These are phyloP conservation scores for Tryphoninae sp. DNA, from an alignment of 2,888 invertebrate species.

Conservation along the genomic window DNA sequence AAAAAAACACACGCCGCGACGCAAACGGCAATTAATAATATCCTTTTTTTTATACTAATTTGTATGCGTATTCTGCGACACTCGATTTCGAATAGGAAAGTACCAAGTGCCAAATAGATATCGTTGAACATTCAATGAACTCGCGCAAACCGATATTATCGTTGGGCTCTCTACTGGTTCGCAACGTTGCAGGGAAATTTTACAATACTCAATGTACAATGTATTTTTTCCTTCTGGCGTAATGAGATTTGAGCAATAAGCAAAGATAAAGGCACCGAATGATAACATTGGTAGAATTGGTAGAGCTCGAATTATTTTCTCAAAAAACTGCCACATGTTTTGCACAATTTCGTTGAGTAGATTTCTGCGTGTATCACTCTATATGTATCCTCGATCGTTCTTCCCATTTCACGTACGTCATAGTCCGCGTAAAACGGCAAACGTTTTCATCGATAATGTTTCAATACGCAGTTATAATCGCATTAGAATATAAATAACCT, in stretches of 20 bases:
- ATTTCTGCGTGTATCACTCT: background rate
- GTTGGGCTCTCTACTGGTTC: constrained; percentile 23
- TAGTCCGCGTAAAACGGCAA: background rate
- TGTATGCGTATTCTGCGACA: constrained; percentile 27
- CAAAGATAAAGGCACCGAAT: background rate
- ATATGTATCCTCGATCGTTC: constrained; percentile 14
- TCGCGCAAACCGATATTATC: constrained; percentile 20
- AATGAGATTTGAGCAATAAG: constrained; percentile 23
- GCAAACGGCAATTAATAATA: background rate
- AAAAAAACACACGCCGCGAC: background rate
- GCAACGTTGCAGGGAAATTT: constrained; percentile 34
- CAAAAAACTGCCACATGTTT: constrained; percentile 35
- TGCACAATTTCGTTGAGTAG: constrained; percentile 43
- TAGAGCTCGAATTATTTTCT: constrained; percentile 11
- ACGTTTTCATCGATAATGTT: constrained; percentile 33
- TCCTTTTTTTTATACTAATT: constrained; percentile 17
- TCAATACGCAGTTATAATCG: constrained; percentile 54
- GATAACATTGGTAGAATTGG: too few relatives aligned
- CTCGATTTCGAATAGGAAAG: constrained; percentile 33
- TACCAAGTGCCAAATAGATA: constrained; percentile 66
- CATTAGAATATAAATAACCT: constrained; percentile 60
- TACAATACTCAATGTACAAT: constrained; percentile 24
- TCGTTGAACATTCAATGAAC: constrained; percentile 42
- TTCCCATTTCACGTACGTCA: constrained; percentile 14
- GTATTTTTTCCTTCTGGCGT: constrained; percentile 37